Evolutionary conservation across 2,113 vertebrate genomes (phyloP).

Genomic region (Onychostoma macrolepis): DNA sequence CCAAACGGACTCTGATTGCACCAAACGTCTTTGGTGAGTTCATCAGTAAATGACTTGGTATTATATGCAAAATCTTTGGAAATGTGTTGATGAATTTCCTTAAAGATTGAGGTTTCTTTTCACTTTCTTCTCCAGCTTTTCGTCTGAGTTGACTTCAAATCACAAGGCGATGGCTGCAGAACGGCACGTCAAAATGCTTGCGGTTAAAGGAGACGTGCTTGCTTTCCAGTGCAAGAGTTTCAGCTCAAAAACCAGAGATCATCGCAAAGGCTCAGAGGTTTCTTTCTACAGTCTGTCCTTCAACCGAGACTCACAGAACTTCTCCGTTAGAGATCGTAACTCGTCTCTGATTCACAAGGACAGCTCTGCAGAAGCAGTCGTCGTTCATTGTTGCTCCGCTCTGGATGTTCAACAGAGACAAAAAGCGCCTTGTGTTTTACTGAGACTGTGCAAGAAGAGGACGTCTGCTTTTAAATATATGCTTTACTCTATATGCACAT

Average conservation of each 20-base stretch:
- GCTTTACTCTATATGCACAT: conserved; percentile 76
- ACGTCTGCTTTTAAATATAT: conserved; percentile 71
- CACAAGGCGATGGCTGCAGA: background rate
- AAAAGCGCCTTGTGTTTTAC: conserved; percentile 78
- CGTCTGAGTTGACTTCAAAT: background rate
- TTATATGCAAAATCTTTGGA: background rate
- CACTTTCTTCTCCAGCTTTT: background rate
- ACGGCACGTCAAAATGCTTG: conserved; percentile 56
- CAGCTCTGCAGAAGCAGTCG: conserved; percentile 63
- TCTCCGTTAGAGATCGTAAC: conserved; percentile 74
- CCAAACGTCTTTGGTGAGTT: background rate
- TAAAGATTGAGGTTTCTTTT: background rate
- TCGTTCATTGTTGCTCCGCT: conserved; percentile 76
- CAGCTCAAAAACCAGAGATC: conserved; percentile 40
- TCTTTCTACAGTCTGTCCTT: conserved; percentile 77
- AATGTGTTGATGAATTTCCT: background rate
- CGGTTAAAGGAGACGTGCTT: conserved; percentile 82
- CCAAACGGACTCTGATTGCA: background rate
- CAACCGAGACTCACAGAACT: conserved; percentile 67
- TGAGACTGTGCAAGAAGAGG: conserved; percentile 67
- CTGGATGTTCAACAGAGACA: conserved; percentile 74
- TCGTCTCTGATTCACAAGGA: conserved; percentile 64
- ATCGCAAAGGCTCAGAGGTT: conserved; percentile 61
- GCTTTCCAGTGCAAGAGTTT: conserved; percentile 73
- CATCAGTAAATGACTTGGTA: background rate